Evolutionary conservation across 1,140 invertebrate genomes (phyloP).

Genomic region (Magallana gigas): DNA sequence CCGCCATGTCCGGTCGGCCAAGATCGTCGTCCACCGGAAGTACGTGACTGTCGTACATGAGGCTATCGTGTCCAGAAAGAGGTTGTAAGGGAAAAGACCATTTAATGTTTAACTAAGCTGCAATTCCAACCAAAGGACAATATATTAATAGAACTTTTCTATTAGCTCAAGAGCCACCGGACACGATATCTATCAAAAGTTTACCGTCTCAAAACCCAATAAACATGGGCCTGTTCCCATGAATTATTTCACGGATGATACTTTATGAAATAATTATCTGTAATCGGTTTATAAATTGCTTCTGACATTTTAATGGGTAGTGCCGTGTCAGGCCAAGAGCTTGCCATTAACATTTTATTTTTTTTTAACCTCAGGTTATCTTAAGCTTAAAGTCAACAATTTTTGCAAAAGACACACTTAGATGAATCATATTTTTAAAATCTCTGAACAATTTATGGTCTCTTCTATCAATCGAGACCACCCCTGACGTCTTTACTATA

Average conservation of each 20-base stretch:
- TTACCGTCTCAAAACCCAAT: too few species aligned
- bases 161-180: too few species aligned
- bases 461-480: not conserved
- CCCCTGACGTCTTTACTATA: not conserved
- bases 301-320: conserved; percentile 4
- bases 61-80: too few species aligned
- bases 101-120: too few species aligned
- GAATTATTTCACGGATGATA: too few species aligned
- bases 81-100: too few species aligned
- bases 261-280: not conserved
- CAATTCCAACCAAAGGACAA: too few species aligned
- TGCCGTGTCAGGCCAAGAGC: not conserved
- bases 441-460: not conserved
- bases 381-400: not conserved
- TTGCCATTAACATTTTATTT: not conserved
- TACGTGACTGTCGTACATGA: not conserved
- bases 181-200: too few species aligned
- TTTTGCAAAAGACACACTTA: not conserved
- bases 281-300: not conserved
- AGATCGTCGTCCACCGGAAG: not conserved
- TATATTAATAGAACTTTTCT: too few species aligned
- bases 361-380: not conserved
- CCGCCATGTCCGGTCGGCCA: not conserved
- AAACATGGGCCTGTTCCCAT: too few species aligned
- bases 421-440: not conserved